A percentile compares a stretch with the other conserved stretches of the same genome.
These are phyloP conservation scores for Aphidoletes aphidimyza DNA, from an alignment of 2,888 invertebrate species.

Conservation along the genomic window DNA sequence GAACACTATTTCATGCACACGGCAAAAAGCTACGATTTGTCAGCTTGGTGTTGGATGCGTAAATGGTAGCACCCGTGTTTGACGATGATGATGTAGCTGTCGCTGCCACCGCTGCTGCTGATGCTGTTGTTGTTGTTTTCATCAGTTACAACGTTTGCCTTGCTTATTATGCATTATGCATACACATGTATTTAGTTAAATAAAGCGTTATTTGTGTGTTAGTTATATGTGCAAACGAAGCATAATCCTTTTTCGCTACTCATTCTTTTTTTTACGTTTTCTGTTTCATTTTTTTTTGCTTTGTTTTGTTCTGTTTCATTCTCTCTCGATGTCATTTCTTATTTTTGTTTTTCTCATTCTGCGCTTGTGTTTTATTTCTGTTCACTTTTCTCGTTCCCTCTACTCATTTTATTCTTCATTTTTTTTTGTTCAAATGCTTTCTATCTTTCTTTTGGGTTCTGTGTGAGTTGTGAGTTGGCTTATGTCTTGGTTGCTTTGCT, in stretches of 20 bases:
- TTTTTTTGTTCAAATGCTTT: not conserved
- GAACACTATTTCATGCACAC: not conserved
- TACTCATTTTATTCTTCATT: not conserved
- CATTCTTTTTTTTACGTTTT: slow-evolving; percentile 22
- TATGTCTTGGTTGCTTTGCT: not conserved
- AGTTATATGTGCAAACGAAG: slow-evolving; percentile 38
- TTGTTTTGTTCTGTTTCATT: not conserved
- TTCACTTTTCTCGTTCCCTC: not conserved
- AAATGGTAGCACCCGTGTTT: not conserved
- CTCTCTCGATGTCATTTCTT: not conserved
- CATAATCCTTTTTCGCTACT: slow-evolving; percentile 43
- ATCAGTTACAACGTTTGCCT: slow-evolving; percentile 22
- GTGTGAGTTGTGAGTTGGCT: too few species aligned
- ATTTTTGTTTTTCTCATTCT: not conserved
- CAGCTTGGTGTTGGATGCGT: slow-evolving; percentile 22
- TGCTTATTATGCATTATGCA: slow-evolving; percentile 51
- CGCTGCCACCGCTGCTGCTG: not conserved
- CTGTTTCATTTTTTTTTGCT: not conserved
- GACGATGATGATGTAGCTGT: not conserved
- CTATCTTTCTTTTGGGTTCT: not conserved
- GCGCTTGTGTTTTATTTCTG: not conserved
- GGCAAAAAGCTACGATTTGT: not conserved
- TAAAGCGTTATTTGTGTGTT: slow-evolving; percentile 46
- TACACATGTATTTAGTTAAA: slow-evolving; percentile 51
- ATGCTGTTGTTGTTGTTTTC: slow-evolving; percentile 4